phyloP scores from a whole-genome alignment of 2,113 vertebrate species.

The Sebastes fasciatus region DNA sequence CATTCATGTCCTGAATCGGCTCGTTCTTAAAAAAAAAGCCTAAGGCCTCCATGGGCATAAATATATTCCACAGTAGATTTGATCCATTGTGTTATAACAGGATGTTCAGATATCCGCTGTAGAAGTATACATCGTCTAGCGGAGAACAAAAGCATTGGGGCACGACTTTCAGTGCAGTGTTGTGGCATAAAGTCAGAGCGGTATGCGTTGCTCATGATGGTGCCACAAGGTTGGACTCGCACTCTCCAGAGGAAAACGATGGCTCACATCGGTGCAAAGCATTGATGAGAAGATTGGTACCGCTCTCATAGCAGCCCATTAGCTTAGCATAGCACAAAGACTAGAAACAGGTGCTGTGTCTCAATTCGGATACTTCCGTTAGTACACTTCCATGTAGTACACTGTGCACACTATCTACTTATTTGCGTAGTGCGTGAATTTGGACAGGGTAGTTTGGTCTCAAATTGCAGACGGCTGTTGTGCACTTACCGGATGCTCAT shows the following conservation, averaged over 20 bases:
- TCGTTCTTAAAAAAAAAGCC: background rate
- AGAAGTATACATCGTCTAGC: background rate
- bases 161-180: background rate
- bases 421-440: too few relatives aligned
- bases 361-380: too few relatives aligned
- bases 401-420: too few relatives aligned
- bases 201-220: background rate
- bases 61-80: background rate
- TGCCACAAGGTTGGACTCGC: background rate
- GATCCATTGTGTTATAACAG: constrained; percentile 4
- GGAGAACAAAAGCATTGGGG: background rate
- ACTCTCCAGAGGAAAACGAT: background rate
- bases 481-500: too few relatives aligned
- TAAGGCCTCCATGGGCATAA: background rate
- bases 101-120: constrained; percentile 1
- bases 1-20: background rate
- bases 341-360: background rate
- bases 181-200: background rate
- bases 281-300: background rate
- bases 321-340: constrained; percentile 13
- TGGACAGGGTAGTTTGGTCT: too few relatives aligned
- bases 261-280: background rate
- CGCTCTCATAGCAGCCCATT: background rate
- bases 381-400: too few relatives aligned
- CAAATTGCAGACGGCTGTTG: too few relatives aligned